These are phyloP conservation scores for Anhinga rufa DNA, from an alignment of 2,113 vertebrate genomes.

Conservation along the genomic window DNA sequence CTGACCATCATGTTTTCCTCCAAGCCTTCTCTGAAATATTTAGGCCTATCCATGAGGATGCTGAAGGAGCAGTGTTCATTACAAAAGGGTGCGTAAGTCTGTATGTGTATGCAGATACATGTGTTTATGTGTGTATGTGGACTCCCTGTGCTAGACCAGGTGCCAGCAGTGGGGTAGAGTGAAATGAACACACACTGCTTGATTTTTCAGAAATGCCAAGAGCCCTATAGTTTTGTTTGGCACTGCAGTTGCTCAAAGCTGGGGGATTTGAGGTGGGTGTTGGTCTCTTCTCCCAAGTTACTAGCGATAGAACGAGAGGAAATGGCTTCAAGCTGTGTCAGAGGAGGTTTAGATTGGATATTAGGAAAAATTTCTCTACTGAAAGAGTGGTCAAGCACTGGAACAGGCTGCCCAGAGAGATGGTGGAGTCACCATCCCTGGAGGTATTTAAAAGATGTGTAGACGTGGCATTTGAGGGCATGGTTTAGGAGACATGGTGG, in stretches of 20 bases:
- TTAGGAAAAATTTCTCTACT: too few relatives aligned
- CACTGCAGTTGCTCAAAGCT: background rate
- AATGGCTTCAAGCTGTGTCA: too few relatives aligned
- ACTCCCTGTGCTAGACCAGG: background rate
- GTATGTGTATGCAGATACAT: background rate
- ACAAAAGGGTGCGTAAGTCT: background rate
- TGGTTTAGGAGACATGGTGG: too few relatives aligned
- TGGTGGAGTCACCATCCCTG: too few relatives aligned
- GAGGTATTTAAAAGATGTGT: too few relatives aligned
- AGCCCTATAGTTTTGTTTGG: background rate
- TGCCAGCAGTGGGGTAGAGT: background rate
- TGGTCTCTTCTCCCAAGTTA: too few relatives aligned
- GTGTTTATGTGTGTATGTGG: background rate
- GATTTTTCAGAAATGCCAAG: background rate
- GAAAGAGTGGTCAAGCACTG: too few relatives aligned
- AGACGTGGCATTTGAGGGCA: too few relatives aligned
- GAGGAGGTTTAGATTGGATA: too few relatives aligned
- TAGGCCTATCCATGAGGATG: background rate
- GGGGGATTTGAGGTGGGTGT: too few relatives aligned
- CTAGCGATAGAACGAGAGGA: too few relatives aligned
- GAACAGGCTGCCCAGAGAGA: too few relatives aligned
- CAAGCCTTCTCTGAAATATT: background rate
- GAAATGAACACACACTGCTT: background rate
- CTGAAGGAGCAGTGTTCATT: background rate
- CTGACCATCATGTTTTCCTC: background rate